These are phyloP conservation scores for human (Homo sapiens) DNA, from an alignment of 2,113 vertebrate genomes.

Conservation along the genomic window DNA sequence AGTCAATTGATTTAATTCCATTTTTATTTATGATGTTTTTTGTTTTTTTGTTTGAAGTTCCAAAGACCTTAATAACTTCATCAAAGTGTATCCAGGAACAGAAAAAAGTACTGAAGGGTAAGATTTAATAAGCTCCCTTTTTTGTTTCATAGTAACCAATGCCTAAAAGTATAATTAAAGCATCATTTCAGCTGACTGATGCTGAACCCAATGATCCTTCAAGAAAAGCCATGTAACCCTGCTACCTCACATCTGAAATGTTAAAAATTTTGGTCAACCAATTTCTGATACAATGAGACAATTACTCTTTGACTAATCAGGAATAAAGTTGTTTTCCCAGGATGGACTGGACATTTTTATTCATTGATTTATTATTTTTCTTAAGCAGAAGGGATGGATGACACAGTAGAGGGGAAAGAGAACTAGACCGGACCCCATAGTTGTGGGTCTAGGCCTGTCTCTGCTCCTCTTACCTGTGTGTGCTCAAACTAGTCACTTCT, in stretches of 20 bases:
- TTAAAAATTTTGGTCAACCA: neutral
- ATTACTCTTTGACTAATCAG: neutral
- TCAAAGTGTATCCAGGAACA: constrained; percentile 30
- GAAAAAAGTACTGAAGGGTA: constrained; percentile 46
- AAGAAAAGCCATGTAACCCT: neutral
- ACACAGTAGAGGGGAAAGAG: neutral
- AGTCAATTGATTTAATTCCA: constrained; percentile 1
- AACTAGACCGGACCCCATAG: neutral
- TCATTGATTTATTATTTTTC: neutral
- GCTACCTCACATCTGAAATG: neutral
- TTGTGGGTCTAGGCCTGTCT: neutral
- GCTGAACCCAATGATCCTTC: neutral
- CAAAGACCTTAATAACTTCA: constrained; percentile 42
- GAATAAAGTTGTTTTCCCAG: neutral
- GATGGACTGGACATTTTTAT: neutral
- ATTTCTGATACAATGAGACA: neutral
- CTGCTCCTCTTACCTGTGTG: neutral
- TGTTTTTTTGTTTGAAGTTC: constrained; percentile 48
- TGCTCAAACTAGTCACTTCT: neutral
- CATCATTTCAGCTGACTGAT: neutral
- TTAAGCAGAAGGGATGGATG: neutral
- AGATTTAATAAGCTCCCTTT: neutral
- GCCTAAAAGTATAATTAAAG: neutral
- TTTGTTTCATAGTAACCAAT: neutral
- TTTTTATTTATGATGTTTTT: constrained; percentile 38